These are phyloP conservation scores for Quiscalus mexicanus DNA, from an alignment of 2,113 vertebrate species.

Conservation along the genomic window DNA sequence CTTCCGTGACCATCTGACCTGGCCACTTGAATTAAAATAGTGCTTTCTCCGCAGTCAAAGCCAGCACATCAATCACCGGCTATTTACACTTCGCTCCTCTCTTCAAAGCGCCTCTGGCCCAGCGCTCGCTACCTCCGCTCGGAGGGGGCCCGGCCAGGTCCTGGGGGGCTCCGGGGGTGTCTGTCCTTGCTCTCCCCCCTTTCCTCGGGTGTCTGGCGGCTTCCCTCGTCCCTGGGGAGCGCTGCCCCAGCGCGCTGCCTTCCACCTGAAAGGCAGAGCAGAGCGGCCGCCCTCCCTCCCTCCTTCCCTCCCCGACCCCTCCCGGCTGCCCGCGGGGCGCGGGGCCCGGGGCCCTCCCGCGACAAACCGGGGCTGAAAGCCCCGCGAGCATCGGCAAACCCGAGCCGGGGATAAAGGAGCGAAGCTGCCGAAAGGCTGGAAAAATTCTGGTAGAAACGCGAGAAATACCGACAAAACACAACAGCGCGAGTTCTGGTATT, in stretches of 20 bases:
- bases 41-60: conserved; percentile 63
- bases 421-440: not conserved
- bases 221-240: conserved; percentile 12
- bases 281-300: not conserved
- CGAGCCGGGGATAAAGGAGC: not conserved
- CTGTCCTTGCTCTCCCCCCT: not conserved
- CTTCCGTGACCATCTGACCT: conserved; percentile 65
- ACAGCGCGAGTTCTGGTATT: not conserved
- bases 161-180: not conserved
- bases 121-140: conserved; percentile 7
- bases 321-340: not conserved
- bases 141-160: not conserved
- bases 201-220: not conserved
- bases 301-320: not conserved
- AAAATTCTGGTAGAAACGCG: not conserved
- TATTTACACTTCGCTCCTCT: conserved; percentile 46
- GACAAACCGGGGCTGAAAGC: not conserved
- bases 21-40: conserved; percentile 68
- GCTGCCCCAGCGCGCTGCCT: not conserved
- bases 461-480: not conserved
- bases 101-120: conserved; percentile 40
- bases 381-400: not conserved
- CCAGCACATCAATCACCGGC: conserved; percentile 64
- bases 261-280: conserved; percentile 42
- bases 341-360: not conserved